Percentiles rank a stretch among this genome's conserved stretches.
Conservation (phyloP, 2,888 invertebrate genomes). For the Leptopilina myrica region DNA sequence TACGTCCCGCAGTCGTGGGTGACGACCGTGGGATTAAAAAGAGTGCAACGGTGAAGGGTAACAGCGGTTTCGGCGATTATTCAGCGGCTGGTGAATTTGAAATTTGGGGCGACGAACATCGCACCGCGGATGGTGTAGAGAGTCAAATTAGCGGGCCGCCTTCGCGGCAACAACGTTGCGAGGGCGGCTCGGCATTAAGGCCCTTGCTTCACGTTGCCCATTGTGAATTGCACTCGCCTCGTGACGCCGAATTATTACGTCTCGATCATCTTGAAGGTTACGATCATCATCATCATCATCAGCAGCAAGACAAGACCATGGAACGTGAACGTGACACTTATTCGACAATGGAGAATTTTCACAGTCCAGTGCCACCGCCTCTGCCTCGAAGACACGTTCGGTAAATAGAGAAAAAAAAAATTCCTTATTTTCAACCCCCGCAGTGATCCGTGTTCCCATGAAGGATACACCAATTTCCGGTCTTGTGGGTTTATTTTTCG, state of each 20-base stretch:
- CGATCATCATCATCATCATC: constrained; percentile 34
- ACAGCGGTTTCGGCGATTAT: constrained; percentile 74
- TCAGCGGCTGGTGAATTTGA: constrained; percentile 76
- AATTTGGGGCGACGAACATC: constrained; percentile 74
- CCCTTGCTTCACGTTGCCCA: constrained; percentile 74
- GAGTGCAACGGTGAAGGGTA: constrained; percentile 74
- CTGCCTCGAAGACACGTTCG: constrained; percentile 74
- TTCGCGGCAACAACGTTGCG: constrained; percentile 68
- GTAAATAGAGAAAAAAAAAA: constrained; percentile 61
- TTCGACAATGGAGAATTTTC: constrained; percentile 75
- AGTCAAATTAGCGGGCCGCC: constrained; percentile 59
- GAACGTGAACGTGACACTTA: constrained; percentile 67
- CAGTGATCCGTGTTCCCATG: not conserved
- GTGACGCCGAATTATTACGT: constrained; percentile 73
- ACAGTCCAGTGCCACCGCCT: constrained; percentile 74
- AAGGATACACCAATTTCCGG: not conserved
- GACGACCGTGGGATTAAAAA: constrained; percentile 56
- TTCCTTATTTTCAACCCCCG: not conserved
- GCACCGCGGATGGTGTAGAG: constrained; percentile 69
- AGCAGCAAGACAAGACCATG: constrained; percentile 63
- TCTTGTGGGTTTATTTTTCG: too few relatives aligned
- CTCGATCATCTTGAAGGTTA: constrained; percentile 72
- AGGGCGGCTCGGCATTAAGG: constrained; percentile 72
- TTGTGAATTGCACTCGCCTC: constrained; percentile 74
- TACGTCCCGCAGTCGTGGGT: constrained; percentile 57